Percentiles rank a stretch among this genome's conserved stretches.
Conservation (phyloP, 1,140 invertebrate species). For the Pseudomyrmex dendroicus region DNA sequence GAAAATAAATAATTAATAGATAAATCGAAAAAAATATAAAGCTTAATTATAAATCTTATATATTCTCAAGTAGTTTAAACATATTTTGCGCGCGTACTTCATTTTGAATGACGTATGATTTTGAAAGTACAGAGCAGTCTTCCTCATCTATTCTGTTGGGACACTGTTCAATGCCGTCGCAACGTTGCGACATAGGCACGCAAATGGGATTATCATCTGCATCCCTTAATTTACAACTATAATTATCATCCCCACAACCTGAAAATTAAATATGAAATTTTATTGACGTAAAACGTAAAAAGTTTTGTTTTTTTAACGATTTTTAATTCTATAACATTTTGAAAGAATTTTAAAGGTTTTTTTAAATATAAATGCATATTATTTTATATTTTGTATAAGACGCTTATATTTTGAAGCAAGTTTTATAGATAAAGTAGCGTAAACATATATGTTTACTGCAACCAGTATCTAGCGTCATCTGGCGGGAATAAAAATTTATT, state of each 20-base stretch:
- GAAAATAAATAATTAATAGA: not conserved
- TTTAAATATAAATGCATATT: not conserved
- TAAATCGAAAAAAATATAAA: not conserved
- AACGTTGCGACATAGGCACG: conserved; percentile 87
- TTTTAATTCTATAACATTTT: not conserved
- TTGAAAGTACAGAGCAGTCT: conserved; percentile 89
- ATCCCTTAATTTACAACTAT: conserved; percentile 88
- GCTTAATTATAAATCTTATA: not conserved
- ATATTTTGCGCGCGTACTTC: conserved; percentile 79
- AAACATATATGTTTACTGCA: not conserved
- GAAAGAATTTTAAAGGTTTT: not conserved
- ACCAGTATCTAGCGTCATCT: conserved; percentile 57
- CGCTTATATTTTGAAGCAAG: not conserved
- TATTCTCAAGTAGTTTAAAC: not conserved
- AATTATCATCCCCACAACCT: conserved; percentile 88
- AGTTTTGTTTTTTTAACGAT: not conserved
- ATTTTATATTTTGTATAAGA: not conserved
- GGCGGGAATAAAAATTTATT: not conserved
- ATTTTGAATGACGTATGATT: conserved; percentile 84
- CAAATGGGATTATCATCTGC: conserved; percentile 83
- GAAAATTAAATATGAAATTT: conserved; percentile 19
- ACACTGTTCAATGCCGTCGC: conserved; percentile 89
- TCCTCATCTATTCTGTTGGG: conserved; percentile 90
- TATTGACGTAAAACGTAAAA: too few relatives aligned
- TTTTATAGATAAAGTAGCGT: conserved; percentile 47